These are phyloP conservation scores for Ochotona curzoniae DNA, from an alignment of 2,113 vertebrate genomes.

Conservation along the genomic window DNA sequence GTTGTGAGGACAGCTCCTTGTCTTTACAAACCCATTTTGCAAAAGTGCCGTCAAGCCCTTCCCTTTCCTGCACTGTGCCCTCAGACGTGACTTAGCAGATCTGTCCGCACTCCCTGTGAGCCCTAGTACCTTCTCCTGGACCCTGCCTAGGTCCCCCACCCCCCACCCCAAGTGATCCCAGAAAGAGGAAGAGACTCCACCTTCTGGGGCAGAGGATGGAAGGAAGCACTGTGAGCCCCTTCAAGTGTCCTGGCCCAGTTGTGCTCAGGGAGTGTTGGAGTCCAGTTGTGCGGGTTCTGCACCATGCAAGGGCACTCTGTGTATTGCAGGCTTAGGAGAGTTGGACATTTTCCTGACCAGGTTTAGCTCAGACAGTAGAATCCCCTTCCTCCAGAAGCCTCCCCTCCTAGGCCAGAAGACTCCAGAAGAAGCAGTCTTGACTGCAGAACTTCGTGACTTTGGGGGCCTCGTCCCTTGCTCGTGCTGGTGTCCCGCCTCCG, in stretches of 20 bases:
- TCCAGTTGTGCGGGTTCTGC: background rate
- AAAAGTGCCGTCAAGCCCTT: background rate
- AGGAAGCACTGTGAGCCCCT: background rate
- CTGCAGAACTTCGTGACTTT: constrained; percentile 57
- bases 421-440: background rate
- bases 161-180: background rate
- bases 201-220: background rate
- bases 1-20: background rate
- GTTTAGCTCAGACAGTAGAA: background rate
- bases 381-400: background rate
- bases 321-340: background rate
- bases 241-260: background rate
- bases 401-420: background rate
- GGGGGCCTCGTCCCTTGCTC: constrained; percentile 80
- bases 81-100: background rate
- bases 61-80: background rate
- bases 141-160: background rate
- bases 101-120: background rate
- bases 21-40: background rate
- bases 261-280: background rate
- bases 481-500: constrained; percentile 76
- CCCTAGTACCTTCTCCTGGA: background rate
- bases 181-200: background rate
- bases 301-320: background rate
- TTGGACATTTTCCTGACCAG: background rate